phyloP scores from a whole-genome alignment of 2,888 invertebrate genomes.

The Caprella mutica region DNA sequence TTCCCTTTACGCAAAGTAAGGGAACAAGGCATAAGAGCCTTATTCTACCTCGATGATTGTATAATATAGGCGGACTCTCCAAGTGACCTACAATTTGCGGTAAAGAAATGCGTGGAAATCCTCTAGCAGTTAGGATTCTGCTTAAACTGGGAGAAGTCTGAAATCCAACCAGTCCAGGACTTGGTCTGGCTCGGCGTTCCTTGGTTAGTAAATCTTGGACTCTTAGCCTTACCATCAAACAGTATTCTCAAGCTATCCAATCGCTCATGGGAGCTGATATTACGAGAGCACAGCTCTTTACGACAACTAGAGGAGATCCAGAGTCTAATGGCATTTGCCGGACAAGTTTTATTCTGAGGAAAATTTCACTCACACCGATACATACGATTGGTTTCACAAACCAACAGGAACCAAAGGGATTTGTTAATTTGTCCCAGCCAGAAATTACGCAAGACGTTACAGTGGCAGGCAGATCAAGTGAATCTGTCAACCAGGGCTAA shows the following conservation, averaged over 20 bases:
- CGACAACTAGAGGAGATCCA: background rate
- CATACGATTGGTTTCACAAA: too few relatives aligned
- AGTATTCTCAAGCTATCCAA: background rate
- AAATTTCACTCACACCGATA: background rate
- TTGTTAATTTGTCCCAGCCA: too few relatives aligned
- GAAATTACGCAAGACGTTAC: background rate
- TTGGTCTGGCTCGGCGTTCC: background rate
- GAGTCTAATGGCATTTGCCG: background rate
- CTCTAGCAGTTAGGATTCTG: too few relatives aligned
- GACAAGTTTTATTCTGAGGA: background rate
- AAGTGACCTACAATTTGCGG: too few relatives aligned
- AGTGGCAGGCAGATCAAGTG: background rate
- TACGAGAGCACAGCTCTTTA: background rate
- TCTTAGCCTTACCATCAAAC: background rate
- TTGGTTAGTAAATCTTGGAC: background rate
- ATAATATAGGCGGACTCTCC: too few relatives aligned
- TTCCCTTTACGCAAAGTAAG: too few relatives aligned
- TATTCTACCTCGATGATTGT: too few relatives aligned
- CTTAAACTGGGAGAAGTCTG: background rate
- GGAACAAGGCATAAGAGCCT: too few relatives aligned
- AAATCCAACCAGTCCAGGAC: background rate
- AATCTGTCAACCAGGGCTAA: background rate
- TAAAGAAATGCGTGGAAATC: too few relatives aligned
- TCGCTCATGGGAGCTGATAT: background rate
- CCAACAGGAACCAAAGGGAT: too few relatives aligned